Percentiles rank a stretch among this genome's conserved stretches.
phyloP scores from a whole-genome alignment of 1,140 invertebrate species.

The Harlomillsia oculata region DNA sequence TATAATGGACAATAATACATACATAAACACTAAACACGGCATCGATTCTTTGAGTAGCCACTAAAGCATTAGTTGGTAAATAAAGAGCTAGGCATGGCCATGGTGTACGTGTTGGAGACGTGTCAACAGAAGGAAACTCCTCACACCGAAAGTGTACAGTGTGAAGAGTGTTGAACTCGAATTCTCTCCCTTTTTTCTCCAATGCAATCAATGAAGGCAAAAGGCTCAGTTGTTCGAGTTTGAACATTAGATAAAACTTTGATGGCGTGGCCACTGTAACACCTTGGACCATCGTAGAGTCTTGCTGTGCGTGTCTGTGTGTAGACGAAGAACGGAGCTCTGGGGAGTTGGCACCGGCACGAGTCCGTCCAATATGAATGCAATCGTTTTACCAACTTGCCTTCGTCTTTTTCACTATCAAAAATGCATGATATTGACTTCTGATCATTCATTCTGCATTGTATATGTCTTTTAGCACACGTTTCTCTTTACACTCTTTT shows the following conservation, averaged over 20 bases:
- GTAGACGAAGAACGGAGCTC: background rate
- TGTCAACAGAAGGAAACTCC: too few relatives aligned
- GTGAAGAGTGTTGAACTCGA: too few relatives aligned
- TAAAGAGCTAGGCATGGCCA: too few relatives aligned
- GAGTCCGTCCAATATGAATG: constrained; percentile 4
- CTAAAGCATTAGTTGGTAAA: too few relatives aligned
- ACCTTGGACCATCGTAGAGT: constrained; percentile 20
- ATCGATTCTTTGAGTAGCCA: too few relatives aligned
- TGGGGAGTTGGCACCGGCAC: background rate
- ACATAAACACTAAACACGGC: too few relatives aligned
- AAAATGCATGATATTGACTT: constrained; percentile 24
- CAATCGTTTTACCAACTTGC: constrained; percentile 3
- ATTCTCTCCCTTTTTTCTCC: too few relatives aligned
- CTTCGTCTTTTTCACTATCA: constrained; percentile 16
- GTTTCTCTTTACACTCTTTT: background rate
- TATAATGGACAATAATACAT: too few relatives aligned
- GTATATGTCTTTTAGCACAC: constrained; percentile 18
- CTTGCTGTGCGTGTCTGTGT: background rate
- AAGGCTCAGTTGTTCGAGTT: constrained; percentile 21
- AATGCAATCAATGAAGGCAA: constrained; percentile 23
- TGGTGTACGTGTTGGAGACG: too few relatives aligned
- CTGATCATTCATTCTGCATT: constrained; percentile 28
- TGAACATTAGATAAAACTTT: constrained; percentile 19
- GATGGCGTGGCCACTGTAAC: constrained; percentile 22
- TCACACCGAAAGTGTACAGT: too few relatives aligned